phyloP scores from a whole-genome alignment of 2,113 vertebrate genomes.

The Acrocephalus kingi region DNA sequence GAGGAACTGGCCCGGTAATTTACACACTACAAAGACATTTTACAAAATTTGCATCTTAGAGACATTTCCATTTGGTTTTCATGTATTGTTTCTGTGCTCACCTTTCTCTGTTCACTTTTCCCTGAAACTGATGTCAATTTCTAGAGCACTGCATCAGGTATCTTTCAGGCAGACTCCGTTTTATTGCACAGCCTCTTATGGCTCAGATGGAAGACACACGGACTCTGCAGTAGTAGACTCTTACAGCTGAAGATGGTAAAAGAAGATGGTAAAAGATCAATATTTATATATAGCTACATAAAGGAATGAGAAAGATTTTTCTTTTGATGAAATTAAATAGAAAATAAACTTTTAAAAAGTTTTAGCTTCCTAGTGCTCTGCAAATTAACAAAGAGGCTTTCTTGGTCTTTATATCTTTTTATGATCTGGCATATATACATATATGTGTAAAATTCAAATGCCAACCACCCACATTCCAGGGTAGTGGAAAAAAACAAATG shows the following conservation, averaged over 20 bases:
- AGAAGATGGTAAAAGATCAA: neutral
- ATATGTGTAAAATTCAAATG: neutral
- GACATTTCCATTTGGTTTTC: neutral
- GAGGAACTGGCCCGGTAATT: neutral
- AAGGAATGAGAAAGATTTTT: neutral
- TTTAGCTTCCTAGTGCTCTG: neutral
- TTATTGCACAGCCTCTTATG: neutral
- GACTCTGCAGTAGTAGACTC: neutral
- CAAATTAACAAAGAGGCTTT: neutral
- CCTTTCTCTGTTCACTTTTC: neutral
- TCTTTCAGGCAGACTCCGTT: neutral
- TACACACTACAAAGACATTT: neutral
- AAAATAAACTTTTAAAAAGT: neutral
- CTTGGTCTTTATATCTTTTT: neutral
- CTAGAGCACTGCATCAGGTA: neutral
- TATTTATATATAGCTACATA: neutral
- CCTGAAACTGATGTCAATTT: rapidly evolving
- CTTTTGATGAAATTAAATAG: neutral
- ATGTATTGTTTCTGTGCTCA: neutral
- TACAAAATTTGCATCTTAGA: neutral
- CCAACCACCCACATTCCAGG: neutral
- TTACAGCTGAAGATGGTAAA: neutral
- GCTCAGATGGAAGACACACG: neutral
- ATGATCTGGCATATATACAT: neutral
- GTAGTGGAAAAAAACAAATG: neutral